Conservation (phyloP, 2,888 invertebrate genomes). For the Pocota personata region DNA sequence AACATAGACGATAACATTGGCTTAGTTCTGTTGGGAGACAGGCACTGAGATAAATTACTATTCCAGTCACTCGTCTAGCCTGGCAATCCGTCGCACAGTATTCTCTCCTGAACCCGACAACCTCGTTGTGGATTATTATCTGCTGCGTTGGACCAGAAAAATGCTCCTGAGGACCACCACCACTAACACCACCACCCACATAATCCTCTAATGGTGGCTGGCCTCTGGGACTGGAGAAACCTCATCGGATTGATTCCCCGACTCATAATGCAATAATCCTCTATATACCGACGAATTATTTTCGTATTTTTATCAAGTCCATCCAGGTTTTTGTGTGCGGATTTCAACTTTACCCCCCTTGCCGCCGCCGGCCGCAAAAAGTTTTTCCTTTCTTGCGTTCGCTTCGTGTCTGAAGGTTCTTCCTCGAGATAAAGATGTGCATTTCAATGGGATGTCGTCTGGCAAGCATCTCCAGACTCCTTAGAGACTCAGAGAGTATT, state of each 20-base stretch:
- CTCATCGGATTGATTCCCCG: constrained; percentile 53
- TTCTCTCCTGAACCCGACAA: constrained; percentile 9
- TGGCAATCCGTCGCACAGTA: constrained; percentile 6
- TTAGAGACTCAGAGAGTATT: background rate
- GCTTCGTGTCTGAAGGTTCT: background rate
- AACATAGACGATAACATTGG: constrained; percentile 54
- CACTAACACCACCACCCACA: constrained; percentile 16
- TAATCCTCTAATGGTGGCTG: constrained; percentile 17
- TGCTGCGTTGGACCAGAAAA: constrained; percentile 67
- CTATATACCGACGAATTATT: constrained; percentile 55
- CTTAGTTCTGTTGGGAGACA: constrained; percentile 4
- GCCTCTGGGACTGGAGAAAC: constrained; percentile 13
- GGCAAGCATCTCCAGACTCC: constrained; percentile 6
- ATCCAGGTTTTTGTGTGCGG: background rate
- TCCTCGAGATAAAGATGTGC: constrained; percentile 42
- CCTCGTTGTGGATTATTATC: constrained; percentile 54
- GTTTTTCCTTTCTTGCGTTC: background rate
- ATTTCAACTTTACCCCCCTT: background rate
- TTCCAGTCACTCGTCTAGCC: constrained; percentile 56
- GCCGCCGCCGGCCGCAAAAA: background rate
- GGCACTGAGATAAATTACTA: constrained; percentile 41
- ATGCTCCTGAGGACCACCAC: no score
- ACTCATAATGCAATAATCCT: constrained; percentile 68
- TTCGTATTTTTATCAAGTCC: constrained; percentile 49
- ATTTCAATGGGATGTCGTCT: constrained; percentile 47